A percentile compares a stretch with the other conserved stretches of the same genome.
Evolutionary conservation across 2,797 vertebrate genomes (phyloP).

Genomic region (Kryptopterus vitreolus): DNA sequence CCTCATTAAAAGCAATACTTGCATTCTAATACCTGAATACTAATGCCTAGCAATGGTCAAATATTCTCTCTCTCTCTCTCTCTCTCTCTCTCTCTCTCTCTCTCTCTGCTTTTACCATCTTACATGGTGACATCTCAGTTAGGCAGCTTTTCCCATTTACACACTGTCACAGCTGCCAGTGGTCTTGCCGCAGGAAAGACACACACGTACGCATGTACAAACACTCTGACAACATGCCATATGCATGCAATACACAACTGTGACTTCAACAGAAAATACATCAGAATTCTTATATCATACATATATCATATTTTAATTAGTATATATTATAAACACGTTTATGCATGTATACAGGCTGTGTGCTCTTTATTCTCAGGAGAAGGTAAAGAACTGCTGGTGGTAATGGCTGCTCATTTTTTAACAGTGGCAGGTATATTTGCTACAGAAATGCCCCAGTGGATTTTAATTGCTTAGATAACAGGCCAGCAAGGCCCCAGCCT

Average conservation of each 20-base stretch:
- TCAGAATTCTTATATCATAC: conserved; percentile 25
- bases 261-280: conserved; percentile 35
- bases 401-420: conserved; percentile 18
- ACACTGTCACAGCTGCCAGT: conserved; percentile 30
- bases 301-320: conserved; percentile 49
- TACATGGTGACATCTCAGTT: conserved; percentile 49
- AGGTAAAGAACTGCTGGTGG: not conserved
- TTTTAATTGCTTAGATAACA: not conserved
- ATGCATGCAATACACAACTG: conserved; percentile 15
- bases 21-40: conserved; percentile 18
- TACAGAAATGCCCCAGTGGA: conserved; percentile 24
- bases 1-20: conserved; percentile 50
- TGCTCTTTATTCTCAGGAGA: conserved; percentile 12
- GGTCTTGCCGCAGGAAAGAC: conserved; percentile 37
- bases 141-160: conserved; percentile 39
- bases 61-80: not conserved
- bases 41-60: conserved; percentile 20
- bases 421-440: not conserved
- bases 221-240: conserved; percentile 22
- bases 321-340: conserved; percentile 25
- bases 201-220: conserved; percentile 24
- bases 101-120: not conserved
- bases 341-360: not conserved
- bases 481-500: not conserved
- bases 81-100: not conserved